Evolutionary conservation across 1,140 invertebrate genomes (phyloP), one percentile per base, ranked within the genome.

Genomic region (Stegodyphus dumicola): DNA sequence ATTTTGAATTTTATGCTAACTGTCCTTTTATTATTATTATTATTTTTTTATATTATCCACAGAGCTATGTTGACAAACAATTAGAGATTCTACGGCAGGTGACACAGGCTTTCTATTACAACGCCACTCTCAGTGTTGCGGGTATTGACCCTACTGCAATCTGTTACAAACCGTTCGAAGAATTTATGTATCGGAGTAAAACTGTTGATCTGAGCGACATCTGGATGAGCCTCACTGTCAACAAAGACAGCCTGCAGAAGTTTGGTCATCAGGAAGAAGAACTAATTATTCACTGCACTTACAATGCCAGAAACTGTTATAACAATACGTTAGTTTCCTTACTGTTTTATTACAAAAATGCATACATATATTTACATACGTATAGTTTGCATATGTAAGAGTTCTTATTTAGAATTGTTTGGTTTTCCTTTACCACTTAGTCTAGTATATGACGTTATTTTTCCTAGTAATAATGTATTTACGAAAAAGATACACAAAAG

Each of bases 241-340:
- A 86, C 6, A 87, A 87, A 48, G 77, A 88, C 80, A 85, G 83
- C 18, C 76, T 89, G 2, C 74, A 48, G 9, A 88, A 88, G 52
- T 88, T 86, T 73, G 88, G 88, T 1, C 80, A 88, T 51, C 81
- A 85, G 60, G 88, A 88, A 15, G 86, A 88, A 54, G 88, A 89
- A 75, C 66, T 89, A 33, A 87, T 88, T 13, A 76, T 85, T 56
- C 87, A 87, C 17, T 88, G 88, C 76, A 88, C 84, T 9, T 87
- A 86, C 33, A 86, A 87, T 60, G 77, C 85, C 11, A 84, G 85
- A 52, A 87, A 88, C 54, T 88, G 88, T 52, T 88, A 83, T 56
- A 87, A 88, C 60, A 60, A 52, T 54, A 86, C 84, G 80, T 86
- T 33, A 87, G 77, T 67, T 60, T 64, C 2, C 5, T 60, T 60